These are phyloP conservation scores for Steinernema scapterisci DNA, from an alignment of 2,888 invertebrate species.

Conservation along the genomic window DNA sequence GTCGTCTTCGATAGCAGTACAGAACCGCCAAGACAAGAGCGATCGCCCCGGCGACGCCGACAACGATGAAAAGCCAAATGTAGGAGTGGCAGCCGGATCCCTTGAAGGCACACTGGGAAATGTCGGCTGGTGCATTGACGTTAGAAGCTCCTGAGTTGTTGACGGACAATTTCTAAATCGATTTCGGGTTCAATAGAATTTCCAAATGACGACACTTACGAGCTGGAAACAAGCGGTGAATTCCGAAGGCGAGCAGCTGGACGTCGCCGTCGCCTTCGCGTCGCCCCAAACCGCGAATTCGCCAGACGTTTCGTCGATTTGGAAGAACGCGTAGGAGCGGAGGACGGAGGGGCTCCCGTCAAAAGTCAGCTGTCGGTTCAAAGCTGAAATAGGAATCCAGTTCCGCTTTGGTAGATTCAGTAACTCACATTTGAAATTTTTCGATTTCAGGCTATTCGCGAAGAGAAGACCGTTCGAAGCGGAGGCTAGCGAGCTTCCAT, in stretches of 20 bases:
- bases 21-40: constrained; percentile 18
- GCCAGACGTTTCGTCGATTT: not conserved
- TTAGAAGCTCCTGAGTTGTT: constrained; percentile 1
- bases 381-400: not conserved
- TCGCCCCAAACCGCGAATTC: not conserved
- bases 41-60: constrained; percentile 33
- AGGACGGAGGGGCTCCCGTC: constrained; percentile 38
- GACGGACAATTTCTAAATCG: not conserved
- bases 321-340: constrained; percentile 35
- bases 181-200: no score
- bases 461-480: constrained; percentile 27
- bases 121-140: constrained; percentile 36
- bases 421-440: constrained; percentile 32
- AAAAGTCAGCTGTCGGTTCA: constrained; percentile 15
- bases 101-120: constrained; percentile 43
- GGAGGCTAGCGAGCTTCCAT: constrained; percentile 27
- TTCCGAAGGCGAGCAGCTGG: constrained; percentile 5
- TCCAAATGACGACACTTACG: no score
- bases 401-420: not conserved
- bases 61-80: constrained; percentile 37
- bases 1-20: constrained; percentile 14
- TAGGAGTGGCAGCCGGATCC: constrained; percentile 43
- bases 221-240: constrained; percentile 21
- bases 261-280: constrained; percentile 1
- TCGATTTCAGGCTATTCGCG: constrained; percentile 32